Percentiles rank a stretch among this genome's conserved stretches.
These are phyloP conservation scores for Sturmia bella DNA, from an alignment of 2,888 invertebrate species.

Conservation along the genomic window DNA sequence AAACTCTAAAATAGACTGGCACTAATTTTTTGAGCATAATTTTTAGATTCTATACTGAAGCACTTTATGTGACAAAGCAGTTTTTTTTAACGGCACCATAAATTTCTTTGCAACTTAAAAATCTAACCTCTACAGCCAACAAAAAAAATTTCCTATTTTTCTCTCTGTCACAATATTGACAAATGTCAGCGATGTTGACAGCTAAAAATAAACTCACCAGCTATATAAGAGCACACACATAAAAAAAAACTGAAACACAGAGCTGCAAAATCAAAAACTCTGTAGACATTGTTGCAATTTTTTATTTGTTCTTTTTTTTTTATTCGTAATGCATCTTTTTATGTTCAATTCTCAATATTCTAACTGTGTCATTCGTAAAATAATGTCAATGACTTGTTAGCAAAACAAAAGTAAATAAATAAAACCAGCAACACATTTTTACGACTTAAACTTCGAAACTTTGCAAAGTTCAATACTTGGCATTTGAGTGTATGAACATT, in stretches of 20 bases:
- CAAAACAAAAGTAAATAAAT: neutral
- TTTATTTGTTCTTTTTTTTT: neutral
- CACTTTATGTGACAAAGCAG: no score
- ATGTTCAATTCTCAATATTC: constrained; percentile 6
- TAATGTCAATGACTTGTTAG: constrained; percentile 47
- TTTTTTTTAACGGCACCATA: no score
- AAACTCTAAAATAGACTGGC: no score
- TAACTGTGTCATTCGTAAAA: constrained; percentile 9
- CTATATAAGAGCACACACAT: neutral
- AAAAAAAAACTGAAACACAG: neutral
- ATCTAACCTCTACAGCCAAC: no score
- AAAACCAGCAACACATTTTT: neutral
- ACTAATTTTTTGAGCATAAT: no score
- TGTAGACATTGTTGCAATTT: constrained; percentile 14
- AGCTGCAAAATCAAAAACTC: neutral
- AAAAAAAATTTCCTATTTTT: no score
- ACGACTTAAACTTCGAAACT: constrained; percentile 1
- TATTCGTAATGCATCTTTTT: neutral
- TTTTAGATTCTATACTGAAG: no score
- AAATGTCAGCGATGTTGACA: constrained; percentile 12
- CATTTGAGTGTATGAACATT: constrained; percentile 29
- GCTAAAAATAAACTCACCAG: no score
- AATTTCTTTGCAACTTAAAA: no score
- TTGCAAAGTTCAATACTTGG: constrained; percentile 37
- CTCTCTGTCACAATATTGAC: neutral